A percentile compares a stretch with the other conserved stretches of the same genome.
Evolutionary conservation across 1,140 invertebrate species (phyloP).

Genomic region (Pachypsylla venusta): DNA sequence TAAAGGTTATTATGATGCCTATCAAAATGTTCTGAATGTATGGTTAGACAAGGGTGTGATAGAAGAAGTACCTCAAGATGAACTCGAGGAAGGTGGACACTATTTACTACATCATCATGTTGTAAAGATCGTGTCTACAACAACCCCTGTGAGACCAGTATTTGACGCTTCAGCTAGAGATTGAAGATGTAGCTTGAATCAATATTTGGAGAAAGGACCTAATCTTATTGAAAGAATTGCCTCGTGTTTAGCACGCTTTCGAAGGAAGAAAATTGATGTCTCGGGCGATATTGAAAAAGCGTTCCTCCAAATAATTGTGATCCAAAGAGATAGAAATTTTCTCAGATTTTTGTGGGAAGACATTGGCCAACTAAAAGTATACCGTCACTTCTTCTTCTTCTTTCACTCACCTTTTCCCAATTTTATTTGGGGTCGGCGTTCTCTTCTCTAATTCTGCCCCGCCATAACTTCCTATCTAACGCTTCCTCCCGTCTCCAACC

Average conservation of each 20-base stretch:
- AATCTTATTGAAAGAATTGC: slow-evolving; percentile 6
- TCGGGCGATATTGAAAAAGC: background rate
- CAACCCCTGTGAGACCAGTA: background rate
- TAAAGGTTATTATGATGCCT: background rate
- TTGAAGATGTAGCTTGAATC: background rate
- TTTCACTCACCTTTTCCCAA: too few relatives aligned
- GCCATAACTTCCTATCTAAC: too few relatives aligned
- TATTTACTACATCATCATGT: slow-evolving; percentile 9
- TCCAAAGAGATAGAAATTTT: slow-evolving; percentile 11
- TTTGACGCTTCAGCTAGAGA: background rate
- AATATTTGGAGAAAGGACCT: slow-evolving; percentile 10
- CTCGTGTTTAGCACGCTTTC: background rate
- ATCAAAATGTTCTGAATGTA: background rate
- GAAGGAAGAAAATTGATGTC: background rate
- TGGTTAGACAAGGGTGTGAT: background rate
- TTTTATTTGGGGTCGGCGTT: too few relatives aligned
- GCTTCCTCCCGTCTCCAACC: too few relatives aligned
- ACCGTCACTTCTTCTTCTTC: too few relatives aligned
- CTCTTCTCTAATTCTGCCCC: too few relatives aligned
- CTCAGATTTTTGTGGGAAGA: slow-evolving; percentile 22
- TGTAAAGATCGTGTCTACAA: background rate
- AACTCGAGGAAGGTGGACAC: background rate
- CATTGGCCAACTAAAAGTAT: too few relatives aligned
- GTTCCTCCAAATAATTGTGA: slow-evolving; percentile 6
- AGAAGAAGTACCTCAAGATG: background rate